Conservation (phyloP, 2,113 vertebrate species). For the Eulacestoma nigropectus region DNA sequence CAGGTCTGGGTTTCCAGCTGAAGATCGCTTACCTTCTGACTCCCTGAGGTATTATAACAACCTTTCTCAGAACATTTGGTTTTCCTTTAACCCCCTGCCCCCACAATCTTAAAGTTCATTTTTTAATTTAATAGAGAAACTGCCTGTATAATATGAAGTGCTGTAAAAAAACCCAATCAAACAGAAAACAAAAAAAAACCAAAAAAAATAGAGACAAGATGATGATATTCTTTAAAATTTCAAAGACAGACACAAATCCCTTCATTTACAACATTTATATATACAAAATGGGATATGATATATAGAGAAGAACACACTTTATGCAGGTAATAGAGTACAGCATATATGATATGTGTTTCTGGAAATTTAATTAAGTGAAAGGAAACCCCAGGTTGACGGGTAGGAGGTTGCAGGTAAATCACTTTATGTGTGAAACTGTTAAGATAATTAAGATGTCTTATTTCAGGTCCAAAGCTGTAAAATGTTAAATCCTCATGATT, state of each 20-base stretch:
- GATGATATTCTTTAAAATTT: not conserved
- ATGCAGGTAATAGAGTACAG: not conserved
- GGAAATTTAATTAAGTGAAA: not conserved
- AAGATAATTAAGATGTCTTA: not conserved
- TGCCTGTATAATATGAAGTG: not conserved
- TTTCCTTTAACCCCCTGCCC: accelerated
- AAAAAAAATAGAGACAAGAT: not conserved
- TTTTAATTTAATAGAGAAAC: not conserved
- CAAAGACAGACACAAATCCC: not conserved
- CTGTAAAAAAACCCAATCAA: not conserved
- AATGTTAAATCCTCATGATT: not conserved
- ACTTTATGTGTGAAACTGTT: not conserved
- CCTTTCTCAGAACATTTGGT: not conserved
- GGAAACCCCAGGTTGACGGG: not conserved
- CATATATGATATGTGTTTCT: not conserved
- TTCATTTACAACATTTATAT: not conserved
- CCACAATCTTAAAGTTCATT: not conserved
- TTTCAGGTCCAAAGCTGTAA: not conserved
- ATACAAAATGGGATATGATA: not conserved
- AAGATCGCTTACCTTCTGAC: not conserved
- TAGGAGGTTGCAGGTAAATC: not conserved
- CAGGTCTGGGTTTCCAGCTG: not conserved
- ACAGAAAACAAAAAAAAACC: not conserved
- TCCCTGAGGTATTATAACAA: not conserved
- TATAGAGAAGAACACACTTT: not conserved